phyloP scores from a whole-genome alignment of 53 echinoderm and acorn worm species.

The Mesocentrotus franciscanus region DNA sequence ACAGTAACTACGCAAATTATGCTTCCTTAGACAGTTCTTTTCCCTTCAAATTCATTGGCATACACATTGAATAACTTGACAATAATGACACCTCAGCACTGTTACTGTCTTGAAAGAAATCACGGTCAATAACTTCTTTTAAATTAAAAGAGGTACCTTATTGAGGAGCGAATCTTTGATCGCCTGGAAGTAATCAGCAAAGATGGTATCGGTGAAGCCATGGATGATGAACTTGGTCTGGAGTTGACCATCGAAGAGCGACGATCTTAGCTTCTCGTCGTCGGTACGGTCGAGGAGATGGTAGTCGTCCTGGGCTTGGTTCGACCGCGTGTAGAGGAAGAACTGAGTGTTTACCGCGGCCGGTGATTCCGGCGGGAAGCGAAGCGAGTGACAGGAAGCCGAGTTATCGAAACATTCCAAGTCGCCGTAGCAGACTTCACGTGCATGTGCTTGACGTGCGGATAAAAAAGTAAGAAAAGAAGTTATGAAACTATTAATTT shows the following conservation, averaged over 20 bases:
- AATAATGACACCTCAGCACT: too few species aligned
- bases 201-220: slow-evolving; percentile 83
- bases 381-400: slow-evolving; percentile 70
- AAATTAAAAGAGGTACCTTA: slow-evolving; percentile 45
- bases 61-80: too few species aligned
- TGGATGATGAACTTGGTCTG: slow-evolving; percentile 80
- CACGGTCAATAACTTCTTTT: too few species aligned
- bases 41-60: too few species aligned
- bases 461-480: neutral
- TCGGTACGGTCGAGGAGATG: slow-evolving; percentile 51
- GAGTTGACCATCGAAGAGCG: slow-evolving; percentile 51
- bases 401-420: slow-evolving; percentile 83
- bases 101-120: too few species aligned
- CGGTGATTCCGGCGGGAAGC: slow-evolving; percentile 82
- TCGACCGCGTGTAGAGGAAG: slow-evolving; percentile 71
- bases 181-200: slow-evolving; percentile 55
- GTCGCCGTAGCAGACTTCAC: slow-evolving; percentile 78
- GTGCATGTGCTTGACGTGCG: neutral
- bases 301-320: neutral
- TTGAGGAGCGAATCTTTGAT: slow-evolving; percentile 78
- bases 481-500: too few species aligned
- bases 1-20: too few species aligned
- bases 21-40: too few species aligned
- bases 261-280: slow-evolving; percentile 12
- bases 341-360: slow-evolving; percentile 78